A percentile compares a stretch with the other conserved stretches of the same genome.
These are phyloP conservation scores for Eupsilia transversa DNA, from an alignment of 2,888 invertebrate species.

Conservation along the genomic window DNA sequence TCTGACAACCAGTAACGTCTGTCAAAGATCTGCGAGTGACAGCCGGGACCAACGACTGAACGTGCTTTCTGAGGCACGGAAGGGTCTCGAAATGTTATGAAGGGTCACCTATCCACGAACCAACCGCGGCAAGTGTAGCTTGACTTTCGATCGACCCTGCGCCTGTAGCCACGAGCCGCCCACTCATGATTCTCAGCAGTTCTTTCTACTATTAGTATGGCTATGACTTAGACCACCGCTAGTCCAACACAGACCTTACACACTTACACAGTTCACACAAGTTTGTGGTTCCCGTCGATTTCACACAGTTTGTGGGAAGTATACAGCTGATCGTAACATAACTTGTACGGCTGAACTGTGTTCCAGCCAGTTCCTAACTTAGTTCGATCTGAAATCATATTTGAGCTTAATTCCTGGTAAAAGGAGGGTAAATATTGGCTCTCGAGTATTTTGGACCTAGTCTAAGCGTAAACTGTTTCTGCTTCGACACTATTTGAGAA, in stretches of 20 bases:
- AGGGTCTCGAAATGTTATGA: too few species aligned
- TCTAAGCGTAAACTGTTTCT: background rate
- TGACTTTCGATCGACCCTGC: too few species aligned
- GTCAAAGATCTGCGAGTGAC: too few species aligned
- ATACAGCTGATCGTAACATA: slow-evolving; percentile 37
- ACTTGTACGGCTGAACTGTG: slow-evolving; percentile 31
- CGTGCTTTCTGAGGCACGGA: too few species aligned
- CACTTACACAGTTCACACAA: slow-evolving; percentile 29
- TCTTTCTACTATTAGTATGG: background rate
- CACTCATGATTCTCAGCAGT: too few species aligned
- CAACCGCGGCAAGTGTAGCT: too few species aligned
- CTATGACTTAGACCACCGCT: background rate
- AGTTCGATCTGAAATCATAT: slow-evolving; percentile 9
- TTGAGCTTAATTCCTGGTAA: background rate
- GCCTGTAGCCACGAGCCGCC: too few species aligned
- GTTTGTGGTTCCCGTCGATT: slow-evolving; percentile 45
- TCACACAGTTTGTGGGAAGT: slow-evolving; percentile 45
- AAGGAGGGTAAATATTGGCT: background rate
- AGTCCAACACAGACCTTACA: slow-evolving; percentile 4
- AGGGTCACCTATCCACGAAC: too few species aligned
- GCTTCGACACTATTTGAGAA: background rate
- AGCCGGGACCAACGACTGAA: too few species aligned
- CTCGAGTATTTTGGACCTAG: background rate
- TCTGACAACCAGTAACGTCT: too few species aligned
- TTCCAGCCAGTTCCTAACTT: slow-evolving; percentile 29